A percentile compares a stretch with the other conserved stretches of the same genome.
Conservation (phyloP, 2,797 vertebrate genomes). For the Rousettus madagascariensis region DNA sequence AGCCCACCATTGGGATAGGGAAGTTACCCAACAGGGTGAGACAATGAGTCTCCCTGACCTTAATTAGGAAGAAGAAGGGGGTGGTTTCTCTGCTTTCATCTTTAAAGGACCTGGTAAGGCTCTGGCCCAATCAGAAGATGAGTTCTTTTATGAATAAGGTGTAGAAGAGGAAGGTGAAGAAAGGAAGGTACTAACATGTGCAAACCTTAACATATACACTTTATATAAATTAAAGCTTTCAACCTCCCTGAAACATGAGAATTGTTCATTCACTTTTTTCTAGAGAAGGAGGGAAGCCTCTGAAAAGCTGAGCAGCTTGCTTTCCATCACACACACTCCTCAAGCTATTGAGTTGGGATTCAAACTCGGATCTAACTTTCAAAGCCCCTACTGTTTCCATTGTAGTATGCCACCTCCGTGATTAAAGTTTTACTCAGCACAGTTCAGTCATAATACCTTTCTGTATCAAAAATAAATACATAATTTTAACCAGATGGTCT, state of each 20-base stretch:
- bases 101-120: neutral
- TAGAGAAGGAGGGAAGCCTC: neutral
- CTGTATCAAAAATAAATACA: slow-evolving; percentile 60
- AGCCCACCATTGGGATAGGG: neutral
- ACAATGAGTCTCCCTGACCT: slow-evolving; percentile 4
- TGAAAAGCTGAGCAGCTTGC: neutral
- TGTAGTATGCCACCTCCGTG: neutral
- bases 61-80: neutral
- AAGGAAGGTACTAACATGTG: neutral
- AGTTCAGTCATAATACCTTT: slow-evolving; percentile 64
- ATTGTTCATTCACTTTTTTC: neutral
- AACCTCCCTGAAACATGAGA: neutral
- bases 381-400: neutral
- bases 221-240: neutral
- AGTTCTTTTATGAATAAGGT: neutral
- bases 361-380: slow-evolving; percentile 18
- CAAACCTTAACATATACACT: neutral
- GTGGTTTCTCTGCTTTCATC: neutral
- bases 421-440: neutral
- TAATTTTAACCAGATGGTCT: slow-evolving; percentile 70
- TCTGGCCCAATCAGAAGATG: neutral
- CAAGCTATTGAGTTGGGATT: neutral
- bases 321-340: neutral
- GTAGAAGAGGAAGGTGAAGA: neutral
- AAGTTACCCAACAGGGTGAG: neutral